phyloP scores from a whole-genome alignment of 2,888 invertebrate genomes.

The Stegophylla sp. region DNA sequence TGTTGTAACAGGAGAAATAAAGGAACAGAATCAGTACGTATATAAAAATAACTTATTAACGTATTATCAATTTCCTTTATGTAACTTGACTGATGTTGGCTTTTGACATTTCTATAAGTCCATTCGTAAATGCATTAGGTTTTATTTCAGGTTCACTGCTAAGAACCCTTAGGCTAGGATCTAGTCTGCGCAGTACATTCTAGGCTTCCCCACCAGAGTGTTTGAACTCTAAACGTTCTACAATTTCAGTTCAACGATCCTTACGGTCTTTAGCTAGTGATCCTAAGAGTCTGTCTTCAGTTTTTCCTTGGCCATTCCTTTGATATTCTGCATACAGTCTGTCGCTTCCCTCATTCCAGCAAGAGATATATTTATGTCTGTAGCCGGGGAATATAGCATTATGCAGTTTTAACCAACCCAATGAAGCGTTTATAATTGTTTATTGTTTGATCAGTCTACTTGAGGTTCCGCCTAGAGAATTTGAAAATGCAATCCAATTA shows the following conservation, averaged over 20 bases:
- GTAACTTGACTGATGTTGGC: not conserved
- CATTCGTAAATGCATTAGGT: not conserved
- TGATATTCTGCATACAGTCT: conserved; percentile 12
- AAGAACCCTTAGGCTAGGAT: not conserved
- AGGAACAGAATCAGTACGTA: no score
- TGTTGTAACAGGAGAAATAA: no score
- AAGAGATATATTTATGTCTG: conserved; percentile 17
- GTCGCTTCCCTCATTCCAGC: conserved; percentile 26
- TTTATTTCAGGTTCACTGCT: not conserved
- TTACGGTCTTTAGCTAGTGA: conserved; percentile 16
- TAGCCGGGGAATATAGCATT: not conserved
- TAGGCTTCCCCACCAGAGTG: not conserved
- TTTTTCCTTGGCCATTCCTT: conserved; percentile 9
- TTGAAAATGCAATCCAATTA: conserved; percentile 11
- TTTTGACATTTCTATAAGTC: conserved; percentile 18
- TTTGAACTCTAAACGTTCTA: conserved; percentile 37
- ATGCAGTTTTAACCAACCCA: conserved; percentile 15
- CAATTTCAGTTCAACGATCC: conserved; percentile 6
- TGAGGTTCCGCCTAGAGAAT: conserved; percentile 3
- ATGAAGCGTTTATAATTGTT: conserved; percentile 21
- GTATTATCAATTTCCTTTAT: conserved; percentile 7
- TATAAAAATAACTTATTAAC: no score
- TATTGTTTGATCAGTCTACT: not conserved
- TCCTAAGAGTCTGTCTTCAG: conserved; percentile 18
- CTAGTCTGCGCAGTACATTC: conserved; percentile 9